These are phyloP conservation scores for Suricata suricatta DNA, from an alignment of 2,113 vertebrate species.

Conservation along the genomic window DNA sequence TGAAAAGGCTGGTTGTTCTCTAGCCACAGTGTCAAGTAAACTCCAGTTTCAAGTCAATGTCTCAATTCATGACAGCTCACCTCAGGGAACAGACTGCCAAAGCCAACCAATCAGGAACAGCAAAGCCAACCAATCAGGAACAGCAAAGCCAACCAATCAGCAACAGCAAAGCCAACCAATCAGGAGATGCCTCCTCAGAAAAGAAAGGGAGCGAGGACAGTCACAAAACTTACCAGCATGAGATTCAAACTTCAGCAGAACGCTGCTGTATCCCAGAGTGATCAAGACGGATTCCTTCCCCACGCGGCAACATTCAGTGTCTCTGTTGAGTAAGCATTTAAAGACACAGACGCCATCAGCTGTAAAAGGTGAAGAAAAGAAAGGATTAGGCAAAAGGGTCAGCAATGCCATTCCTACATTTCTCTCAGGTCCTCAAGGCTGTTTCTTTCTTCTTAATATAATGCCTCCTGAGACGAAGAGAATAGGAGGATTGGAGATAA, in stretches of 20 bases:
- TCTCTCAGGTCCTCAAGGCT: not conserved
- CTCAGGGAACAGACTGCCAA: not conserved
- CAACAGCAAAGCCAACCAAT: not conserved
- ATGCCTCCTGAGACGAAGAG: not conserved
- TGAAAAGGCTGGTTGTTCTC: not conserved
- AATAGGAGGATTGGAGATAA: not conserved
- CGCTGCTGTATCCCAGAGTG: conserved; percentile 81
- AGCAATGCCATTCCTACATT: not conserved
- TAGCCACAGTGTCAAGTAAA: not conserved
- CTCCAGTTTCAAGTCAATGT: not conserved
- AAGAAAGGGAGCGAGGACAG: not conserved
- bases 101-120: not conserved
- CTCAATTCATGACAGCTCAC: not conserved
- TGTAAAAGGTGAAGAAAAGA: conserved; percentile 66
- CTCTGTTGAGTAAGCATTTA: conserved; percentile 83
- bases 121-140: not conserved
- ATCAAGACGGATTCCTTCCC: conserved; percentile 88
- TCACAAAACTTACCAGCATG: conserved; percentile 82
- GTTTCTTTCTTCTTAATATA: not conserved
- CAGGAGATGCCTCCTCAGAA: not conserved
- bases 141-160: not conserved
- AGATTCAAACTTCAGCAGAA: conserved; percentile 86
- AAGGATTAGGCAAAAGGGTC: conserved; percentile 17
- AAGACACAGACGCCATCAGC: conserved; percentile 85
- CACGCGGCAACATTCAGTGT: conserved; percentile 86